Conservation (phyloP, 2,113 vertebrate genomes). For the Lophochroa leadbeateri region DNA sequence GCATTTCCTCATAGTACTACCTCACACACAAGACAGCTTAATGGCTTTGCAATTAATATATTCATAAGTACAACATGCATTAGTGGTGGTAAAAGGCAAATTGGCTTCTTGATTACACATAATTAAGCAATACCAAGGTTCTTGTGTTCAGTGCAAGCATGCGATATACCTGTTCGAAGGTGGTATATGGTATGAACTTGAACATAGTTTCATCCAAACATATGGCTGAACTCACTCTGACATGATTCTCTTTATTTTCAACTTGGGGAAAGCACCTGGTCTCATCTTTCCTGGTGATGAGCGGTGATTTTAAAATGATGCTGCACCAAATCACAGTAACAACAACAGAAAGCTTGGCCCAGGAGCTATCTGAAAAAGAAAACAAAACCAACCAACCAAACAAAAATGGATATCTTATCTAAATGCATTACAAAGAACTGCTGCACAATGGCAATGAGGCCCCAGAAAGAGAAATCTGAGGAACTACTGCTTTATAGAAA, state of each 20-base stretch:
- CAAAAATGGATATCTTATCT: background rate
- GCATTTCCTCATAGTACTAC: constrained; percentile 41
- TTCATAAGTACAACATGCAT: constrained; percentile 71
- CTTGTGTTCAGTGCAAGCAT: rapidly evolving
- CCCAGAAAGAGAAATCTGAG: constrained; percentile 38
- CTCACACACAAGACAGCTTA: constrained; percentile 64
- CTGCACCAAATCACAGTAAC: background rate
- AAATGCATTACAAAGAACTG: constrained; percentile 11
- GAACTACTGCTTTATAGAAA: constrained; percentile 43
- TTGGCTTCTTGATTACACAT: constrained; percentile 34
- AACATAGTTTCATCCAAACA: background rate
- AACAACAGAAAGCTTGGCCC: background rate
- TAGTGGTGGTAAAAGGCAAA: constrained; percentile 35
- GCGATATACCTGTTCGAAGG: background rate
- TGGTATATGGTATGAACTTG: background rate
- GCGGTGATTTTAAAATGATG: background rate
- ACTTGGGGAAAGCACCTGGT: background rate
- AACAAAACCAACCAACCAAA: background rate
- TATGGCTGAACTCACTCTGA: background rate
- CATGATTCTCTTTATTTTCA: background rate
- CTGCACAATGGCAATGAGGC: background rate
- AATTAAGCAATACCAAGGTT: constrained; percentile 11
- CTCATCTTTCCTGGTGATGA: background rate
- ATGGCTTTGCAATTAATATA: constrained; percentile 68
- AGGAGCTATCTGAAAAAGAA: constrained; percentile 25